Evolutionary conservation across 1,140 invertebrate genomes (phyloP), one percentile per base, ranked within the genome.

Genomic region (Sweltsa coloradensis): DNA sequence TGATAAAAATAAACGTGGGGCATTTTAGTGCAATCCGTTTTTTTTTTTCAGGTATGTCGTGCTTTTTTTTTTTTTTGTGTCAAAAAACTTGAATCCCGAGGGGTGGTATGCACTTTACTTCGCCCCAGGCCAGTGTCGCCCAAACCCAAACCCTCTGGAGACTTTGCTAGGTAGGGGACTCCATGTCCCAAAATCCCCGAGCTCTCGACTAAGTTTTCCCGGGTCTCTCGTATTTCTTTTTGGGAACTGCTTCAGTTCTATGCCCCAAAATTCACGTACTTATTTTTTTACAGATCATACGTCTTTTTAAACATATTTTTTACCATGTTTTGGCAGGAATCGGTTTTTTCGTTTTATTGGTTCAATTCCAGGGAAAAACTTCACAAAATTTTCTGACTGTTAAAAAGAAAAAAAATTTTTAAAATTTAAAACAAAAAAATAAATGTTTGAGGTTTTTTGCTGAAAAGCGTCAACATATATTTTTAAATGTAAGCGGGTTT

Each of bases 241-340:
- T 19, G 18, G 4, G 36, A 16, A 19, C 23, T 37, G 7, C 23
- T 37, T 37, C 23, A 16, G 23, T 37, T 37, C n/a, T 19, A 16
- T 19, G 16, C 7, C 16, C 36, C 36, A 37, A 19, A 37, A 3
- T 19, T 11, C 5, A 37, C 36, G 5, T 16, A 16, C n/a, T 37
- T 3, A 37, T n/a, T n/a, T n/a, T n/a, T n/a, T n/a, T 16, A 37
- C 16, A 19, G 36, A 5, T 19, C 23, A 19, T 37, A 7, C 4
- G 5, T 5, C 18, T 37, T 16, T 4, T 19, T n/a, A 7, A 37
- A 11, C 11, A 37, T 37, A 3, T 37, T 37, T 11, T 37, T 37
- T 11, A 37, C 36, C 36, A 37, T 37, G 36, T 37, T 37, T 16
- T 37, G 36, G 36, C 36, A 37, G 5, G n/a, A 37, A 5, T 16